Conservation (phyloP, 2,113 vertebrate genomes). For the Raja brachyura region DNA sequence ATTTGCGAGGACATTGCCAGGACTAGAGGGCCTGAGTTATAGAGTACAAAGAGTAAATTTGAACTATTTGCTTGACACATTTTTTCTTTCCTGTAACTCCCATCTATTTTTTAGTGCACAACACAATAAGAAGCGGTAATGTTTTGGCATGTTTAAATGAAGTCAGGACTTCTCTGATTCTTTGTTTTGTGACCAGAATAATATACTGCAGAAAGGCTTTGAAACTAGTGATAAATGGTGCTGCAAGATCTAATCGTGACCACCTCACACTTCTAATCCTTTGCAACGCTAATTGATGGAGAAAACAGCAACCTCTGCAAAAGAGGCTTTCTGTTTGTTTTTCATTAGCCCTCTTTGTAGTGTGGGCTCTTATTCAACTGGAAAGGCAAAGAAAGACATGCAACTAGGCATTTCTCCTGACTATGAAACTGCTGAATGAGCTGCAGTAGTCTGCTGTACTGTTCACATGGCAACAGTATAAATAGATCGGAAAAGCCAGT, state of each 20-base stretch:
- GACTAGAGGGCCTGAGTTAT: not conserved
- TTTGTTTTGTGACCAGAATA: conserved; percentile 26
- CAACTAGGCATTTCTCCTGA: conserved; percentile 6
- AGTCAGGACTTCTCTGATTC: conserved; percentile 30
- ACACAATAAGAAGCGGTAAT: not conserved
- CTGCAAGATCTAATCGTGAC: not conserved
- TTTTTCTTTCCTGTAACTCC: not conserved
- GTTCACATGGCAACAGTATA: conserved; percentile 35
- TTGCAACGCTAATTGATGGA: conserved; percentile 29
- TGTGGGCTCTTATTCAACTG: conserved; percentile 27
- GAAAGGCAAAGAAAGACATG: conserved; percentile 24
- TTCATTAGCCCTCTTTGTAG: conserved; percentile 28
- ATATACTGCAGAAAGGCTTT: conserved; percentile 15
- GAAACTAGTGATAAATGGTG: conserved; percentile 14
- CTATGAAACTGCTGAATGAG: conserved; percentile 33
- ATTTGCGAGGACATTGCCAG: not conserved
- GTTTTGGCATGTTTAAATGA: conserved; percentile 7
- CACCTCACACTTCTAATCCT: conserved; percentile 13
- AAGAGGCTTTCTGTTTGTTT: conserved; percentile 26
- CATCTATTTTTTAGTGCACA: not conserved
- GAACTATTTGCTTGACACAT: not conserved
- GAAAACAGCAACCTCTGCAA: conserved; percentile 12
- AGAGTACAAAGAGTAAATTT: not conserved
- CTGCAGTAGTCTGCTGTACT: conserved; percentile 31
- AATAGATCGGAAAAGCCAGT: not conserved